Conservation (phyloP, 2,113 vertebrate species). For the Tragelaphus buxtoni region DNA sequence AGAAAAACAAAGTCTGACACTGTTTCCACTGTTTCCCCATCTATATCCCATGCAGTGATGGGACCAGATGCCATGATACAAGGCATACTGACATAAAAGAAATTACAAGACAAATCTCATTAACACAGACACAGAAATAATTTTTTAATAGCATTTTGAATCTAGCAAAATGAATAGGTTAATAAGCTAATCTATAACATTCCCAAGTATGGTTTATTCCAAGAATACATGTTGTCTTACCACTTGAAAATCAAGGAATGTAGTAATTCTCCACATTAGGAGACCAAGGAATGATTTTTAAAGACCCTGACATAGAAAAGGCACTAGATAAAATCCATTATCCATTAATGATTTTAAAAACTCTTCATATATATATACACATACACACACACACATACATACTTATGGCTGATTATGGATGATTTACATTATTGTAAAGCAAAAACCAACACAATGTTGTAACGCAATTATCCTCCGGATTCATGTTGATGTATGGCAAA, state of each 20-base stretch:
- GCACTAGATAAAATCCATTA: not conserved
- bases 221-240: not conserved
- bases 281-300: not conserved
- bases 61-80: too few relatives aligned
- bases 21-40: too few relatives aligned
- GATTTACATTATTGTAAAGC: not conserved
- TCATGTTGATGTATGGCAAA: too few relatives aligned
- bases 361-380: not conserved
- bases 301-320: not conserved
- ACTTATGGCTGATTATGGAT: not conserved
- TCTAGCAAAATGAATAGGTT: not conserved
- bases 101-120: not conserved
- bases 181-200: not conserved
- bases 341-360: not conserved
- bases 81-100: not conserved
- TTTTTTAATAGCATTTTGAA: not conserved
- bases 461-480: not conserved
- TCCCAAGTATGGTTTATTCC: not conserved
- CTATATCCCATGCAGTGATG: too few relatives aligned
- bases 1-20: too few relatives aligned
- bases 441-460: not conserved
- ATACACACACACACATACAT: accelerated
- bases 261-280: not conserved
- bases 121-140: not conserved
- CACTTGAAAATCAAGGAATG: not conserved